Evolutionary conservation across 2,888 invertebrate species (phyloP).

Genomic region (Andricus curvator): DNA sequence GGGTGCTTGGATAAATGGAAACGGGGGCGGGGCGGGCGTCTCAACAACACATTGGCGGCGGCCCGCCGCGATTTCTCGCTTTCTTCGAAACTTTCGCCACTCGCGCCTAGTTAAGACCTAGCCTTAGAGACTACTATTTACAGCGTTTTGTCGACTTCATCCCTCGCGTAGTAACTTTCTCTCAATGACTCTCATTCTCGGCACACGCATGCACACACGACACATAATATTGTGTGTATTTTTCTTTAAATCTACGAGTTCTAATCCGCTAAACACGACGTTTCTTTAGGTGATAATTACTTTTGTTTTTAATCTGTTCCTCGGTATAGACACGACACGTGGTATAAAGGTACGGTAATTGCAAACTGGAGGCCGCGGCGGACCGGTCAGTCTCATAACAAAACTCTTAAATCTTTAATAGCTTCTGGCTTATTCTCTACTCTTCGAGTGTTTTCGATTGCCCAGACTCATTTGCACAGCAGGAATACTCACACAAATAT

Average conservation of each 20-base stretch:
- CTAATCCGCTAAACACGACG: constrained; percentile 54
- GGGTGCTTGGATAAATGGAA: constrained; percentile 43
- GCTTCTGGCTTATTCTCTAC: constrained; percentile 45
- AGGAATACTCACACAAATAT: constrained; percentile 46
- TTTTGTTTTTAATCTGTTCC: constrained; percentile 43
- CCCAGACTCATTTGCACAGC: constrained; percentile 69
- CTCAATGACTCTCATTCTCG: constrained; percentile 44
- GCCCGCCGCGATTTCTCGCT: constrained; percentile 66
- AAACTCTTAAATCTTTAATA: constrained; percentile 63
- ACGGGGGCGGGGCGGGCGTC: constrained; percentile 63
- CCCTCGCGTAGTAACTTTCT: constrained; percentile 44
- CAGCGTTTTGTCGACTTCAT: constrained; percentile 39
- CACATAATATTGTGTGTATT: constrained; percentile 54
- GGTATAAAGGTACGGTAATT: constrained; percentile 69
- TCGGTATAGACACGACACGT: constrained; percentile 58
- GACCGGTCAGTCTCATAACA: constrained; percentile 76
- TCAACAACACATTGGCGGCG: constrained; percentile 70
- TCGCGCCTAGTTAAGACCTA: constrained; percentile 47
- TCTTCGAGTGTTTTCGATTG: constrained; percentile 63
- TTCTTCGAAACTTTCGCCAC: constrained; percentile 45
- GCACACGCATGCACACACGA: constrained; percentile 50
- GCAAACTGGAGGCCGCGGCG: constrained; percentile 71
- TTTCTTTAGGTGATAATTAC: constrained; percentile 53
- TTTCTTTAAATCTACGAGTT: constrained; percentile 51
- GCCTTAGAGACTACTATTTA: constrained; percentile 52